These are phyloP conservation scores for Silurus aristotelis DNA, from an alignment of 2,797 vertebrate genomes.

Conservation along the genomic window DNA sequence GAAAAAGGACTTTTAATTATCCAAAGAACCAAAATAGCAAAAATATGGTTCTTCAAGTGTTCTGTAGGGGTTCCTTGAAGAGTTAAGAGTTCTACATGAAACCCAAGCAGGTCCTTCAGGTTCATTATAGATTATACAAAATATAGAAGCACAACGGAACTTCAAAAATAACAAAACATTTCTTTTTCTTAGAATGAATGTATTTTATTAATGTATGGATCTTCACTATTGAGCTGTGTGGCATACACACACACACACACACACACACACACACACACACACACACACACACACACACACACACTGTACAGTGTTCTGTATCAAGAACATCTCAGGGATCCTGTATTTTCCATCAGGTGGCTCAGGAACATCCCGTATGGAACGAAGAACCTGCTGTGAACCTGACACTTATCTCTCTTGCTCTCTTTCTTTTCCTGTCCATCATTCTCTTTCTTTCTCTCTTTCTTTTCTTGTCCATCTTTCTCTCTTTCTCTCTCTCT, in stretches of 20 bases:
- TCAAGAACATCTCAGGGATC: neutral
- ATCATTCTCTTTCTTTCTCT: neutral
- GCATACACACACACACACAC: neutral
- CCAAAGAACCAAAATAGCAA: neutral
- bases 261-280: slow-evolving; percentile 8
- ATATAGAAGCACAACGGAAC: no score
- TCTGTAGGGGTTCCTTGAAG: neutral
- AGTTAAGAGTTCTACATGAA: neutral
- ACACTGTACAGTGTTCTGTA: neutral
- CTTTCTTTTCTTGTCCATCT: neutral
- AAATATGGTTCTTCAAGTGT: neutral
- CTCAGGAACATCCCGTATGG: neutral
- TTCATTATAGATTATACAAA: neutral
- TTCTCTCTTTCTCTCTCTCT: neutral
- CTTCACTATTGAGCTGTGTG: neutral
- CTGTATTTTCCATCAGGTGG: slow-evolving; percentile 5
- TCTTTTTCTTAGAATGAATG: neutral
- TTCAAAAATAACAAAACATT: neutral
- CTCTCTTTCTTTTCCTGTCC: neutral
- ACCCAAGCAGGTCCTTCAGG: no score
- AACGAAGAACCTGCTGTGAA: slow-evolving; percentile 9
- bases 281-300: slow-evolving; percentile 20
- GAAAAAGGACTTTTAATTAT: neutral
- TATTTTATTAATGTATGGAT: neutral
- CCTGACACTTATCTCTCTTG: neutral